Evolutionary conservation across 2,888 invertebrate species (phyloP).

Genomic region (Mystacides longicornis): DNA sequence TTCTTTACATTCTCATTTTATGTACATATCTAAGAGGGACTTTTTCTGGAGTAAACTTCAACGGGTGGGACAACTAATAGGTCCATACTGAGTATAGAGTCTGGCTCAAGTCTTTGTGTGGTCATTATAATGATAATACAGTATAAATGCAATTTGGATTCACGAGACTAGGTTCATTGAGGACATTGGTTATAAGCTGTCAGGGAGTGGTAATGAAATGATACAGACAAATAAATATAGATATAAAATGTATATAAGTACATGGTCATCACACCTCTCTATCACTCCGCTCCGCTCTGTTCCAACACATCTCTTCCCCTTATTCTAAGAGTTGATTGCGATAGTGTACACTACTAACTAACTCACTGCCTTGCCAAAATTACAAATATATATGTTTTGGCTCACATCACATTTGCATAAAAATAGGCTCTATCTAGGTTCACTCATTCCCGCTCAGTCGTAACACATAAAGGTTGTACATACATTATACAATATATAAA

Average conservation of each 20-base stretch:
- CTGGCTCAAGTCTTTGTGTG: too few relatives aligned
- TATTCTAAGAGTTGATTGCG: slow-evolving; percentile 25
- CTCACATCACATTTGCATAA: slow-evolving; percentile 22
- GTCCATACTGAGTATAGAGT: too few relatives aligned
- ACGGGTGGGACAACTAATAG: too few relatives aligned
- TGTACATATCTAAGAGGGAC: not conserved
- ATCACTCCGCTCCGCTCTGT: too few relatives aligned
- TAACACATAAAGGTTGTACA: slow-evolving; percentile 16
- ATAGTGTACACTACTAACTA: slow-evolving; percentile 22
- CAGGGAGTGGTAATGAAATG: too few relatives aligned
- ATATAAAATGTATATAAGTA: slow-evolving; percentile 25
- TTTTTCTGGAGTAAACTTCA: not conserved
- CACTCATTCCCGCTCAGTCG: slow-evolving; percentile 24
- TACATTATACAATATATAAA: too few relatives aligned
- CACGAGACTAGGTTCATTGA: too few relatives aligned
- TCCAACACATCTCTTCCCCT: slow-evolving; percentile 43
- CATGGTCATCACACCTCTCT: slow-evolving; percentile 19
- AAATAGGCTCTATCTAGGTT: slow-evolving; percentile 24
- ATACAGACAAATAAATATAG: too few relatives aligned
- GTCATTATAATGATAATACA: too few relatives aligned
- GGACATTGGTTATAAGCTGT: too few relatives aligned
- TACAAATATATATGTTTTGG: slow-evolving; percentile 24
- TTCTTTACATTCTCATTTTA: not conserved
- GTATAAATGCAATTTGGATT: too few relatives aligned
- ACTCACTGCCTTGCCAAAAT: slow-evolving; percentile 19